These are phyloP conservation scores for Erythrocercus mccallii DNA, from an alignment of 2,113 vertebrate species.

Conservation along the genomic window DNA sequence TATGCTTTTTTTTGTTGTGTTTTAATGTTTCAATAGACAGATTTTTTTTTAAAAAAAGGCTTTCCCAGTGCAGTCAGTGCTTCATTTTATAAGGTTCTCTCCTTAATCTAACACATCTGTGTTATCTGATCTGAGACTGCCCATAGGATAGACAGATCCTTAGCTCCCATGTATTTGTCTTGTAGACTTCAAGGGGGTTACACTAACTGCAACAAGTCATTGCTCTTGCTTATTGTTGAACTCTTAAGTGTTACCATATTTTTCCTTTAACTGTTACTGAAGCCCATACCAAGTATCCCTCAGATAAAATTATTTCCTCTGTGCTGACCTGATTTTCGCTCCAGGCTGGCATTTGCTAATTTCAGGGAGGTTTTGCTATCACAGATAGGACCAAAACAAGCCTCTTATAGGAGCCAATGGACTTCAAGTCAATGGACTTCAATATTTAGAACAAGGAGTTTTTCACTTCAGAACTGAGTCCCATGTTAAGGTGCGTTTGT, in stretches of 20 bases:
- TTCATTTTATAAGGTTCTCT: slow-evolving; percentile 23
- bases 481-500: neutral
- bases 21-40: neutral
- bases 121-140: slow-evolving; percentile 31
- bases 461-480: neutral
- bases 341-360: neutral
- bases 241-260: slow-evolving; percentile 41
- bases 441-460: neutral
- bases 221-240: slow-evolving; percentile 27
- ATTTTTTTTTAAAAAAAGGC: no score
- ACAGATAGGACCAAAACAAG: neutral
- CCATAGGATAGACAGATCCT: slow-evolving; percentile 22
- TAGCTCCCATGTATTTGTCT: neutral
- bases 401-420: neutral
- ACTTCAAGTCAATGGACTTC: neutral
- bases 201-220: neutral
- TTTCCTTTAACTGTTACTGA: neutral
- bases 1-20: neutral
- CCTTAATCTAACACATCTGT: slow-evolving; percentile 57
- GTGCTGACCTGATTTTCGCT: neutral
- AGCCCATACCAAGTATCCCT: neutral
- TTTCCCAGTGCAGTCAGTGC: neutral
- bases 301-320: slow-evolving; percentile 12
- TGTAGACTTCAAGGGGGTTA: neutral
- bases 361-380: neutral